phyloP scores from a whole-genome alignment of 2,113 vertebrate genomes.

The Holacanthus passer region DNA sequence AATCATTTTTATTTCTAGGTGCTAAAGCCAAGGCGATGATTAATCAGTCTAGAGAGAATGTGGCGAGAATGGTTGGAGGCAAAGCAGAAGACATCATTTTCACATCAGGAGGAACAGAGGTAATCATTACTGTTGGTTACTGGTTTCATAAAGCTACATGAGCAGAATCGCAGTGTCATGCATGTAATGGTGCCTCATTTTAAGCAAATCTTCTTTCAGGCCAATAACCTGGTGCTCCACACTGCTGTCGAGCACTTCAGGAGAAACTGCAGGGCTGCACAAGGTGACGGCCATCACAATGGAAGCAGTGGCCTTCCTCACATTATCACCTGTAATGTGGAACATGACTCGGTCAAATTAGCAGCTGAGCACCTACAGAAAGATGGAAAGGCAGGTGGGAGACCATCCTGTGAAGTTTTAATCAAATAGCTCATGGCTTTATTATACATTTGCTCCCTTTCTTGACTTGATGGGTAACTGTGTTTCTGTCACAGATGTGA shows the following conservation, averaged over 20 bases:
- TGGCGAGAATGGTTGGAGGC: slow-evolving; percentile 91
- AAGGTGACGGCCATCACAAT: slow-evolving; percentile 15
- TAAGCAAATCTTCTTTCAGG: slow-evolving; percentile 78
- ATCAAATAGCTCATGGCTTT: too few species aligned
- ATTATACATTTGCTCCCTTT: background rate
- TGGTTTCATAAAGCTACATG: background rate
- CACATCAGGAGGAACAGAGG: slow-evolving; percentile 96
- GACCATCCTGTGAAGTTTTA: background rate
- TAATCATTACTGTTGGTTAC: slow-evolving; percentile 51
- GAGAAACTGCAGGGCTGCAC: slow-evolving; percentile 35
- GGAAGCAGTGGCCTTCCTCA: slow-evolving; percentile 82
- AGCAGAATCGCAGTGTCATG: background rate
- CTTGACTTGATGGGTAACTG: background rate
- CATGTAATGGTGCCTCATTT: background rate
- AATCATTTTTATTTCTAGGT: slow-evolving; percentile 77
- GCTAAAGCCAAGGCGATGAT: slow-evolving; percentile 90
- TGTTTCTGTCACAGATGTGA: slow-evolving; percentile 84
- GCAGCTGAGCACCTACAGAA: slow-evolving; percentile 84
- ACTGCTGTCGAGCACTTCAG: slow-evolving; percentile 86
- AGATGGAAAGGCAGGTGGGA: slow-evolving; percentile 85
- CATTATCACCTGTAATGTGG: slow-evolving; percentile 89
- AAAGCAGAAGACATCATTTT: slow-evolving; percentile 90
- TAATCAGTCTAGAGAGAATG: slow-evolving; percentile 83
- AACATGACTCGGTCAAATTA: slow-evolving; percentile 93
- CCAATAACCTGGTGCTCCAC: slow-evolving; percentile 94